Base-by-base conservation (phyloP, 2,797 vertebrate genomes). In the Pseudomugil tenellus region DNA sequence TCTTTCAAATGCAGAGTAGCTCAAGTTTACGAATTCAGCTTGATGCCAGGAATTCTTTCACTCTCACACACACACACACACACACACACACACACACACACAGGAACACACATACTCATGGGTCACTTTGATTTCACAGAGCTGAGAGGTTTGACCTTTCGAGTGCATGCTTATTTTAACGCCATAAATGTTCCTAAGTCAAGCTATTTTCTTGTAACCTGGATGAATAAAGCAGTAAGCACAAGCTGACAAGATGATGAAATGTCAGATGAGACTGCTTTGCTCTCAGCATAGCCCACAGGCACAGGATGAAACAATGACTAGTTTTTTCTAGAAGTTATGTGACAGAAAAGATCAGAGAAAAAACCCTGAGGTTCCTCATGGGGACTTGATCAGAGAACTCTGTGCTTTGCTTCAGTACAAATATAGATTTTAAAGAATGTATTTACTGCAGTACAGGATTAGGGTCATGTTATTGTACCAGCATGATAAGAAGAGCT, bases 401-500 rank as follows among this genome's bases (percentile, higher is more conserved):
- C 37, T n/a, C 0, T n/a, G 59, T 35, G 57, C 62, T 60, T 73
- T 35, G 57, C 59, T 63, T 67, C 69, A 54, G 75, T 10, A 63
- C 72, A 78, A 71, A 72, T 84, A 79, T 73, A 70, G 59, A 48
- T 80, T 84, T 81, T 68, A 62, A 82, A 89, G 76, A 84, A 79
- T 77, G 72, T 78, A 80, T 87, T 84, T 83, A 31, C 78, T 63
- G 80, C 74, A 60, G 70, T 80, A 83, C 29, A 57, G 86, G 85
- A 92, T 92, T 92, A 87, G 80, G 90, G 90, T 86, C 84, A 86
- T 68, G 82, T 80, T 84, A 82, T 88, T 84, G 73, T 80, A 83
- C 19, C 81, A 61, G 83, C 84, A 61, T 72, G 90, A 90, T 91
- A 89, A 79, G 76, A 89, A 81, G 79, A 87, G 81, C 78, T 71